Evolutionary conservation across 2,113 vertebrate species (phyloP).

Genomic region (Pelobates fuscus): DNA sequence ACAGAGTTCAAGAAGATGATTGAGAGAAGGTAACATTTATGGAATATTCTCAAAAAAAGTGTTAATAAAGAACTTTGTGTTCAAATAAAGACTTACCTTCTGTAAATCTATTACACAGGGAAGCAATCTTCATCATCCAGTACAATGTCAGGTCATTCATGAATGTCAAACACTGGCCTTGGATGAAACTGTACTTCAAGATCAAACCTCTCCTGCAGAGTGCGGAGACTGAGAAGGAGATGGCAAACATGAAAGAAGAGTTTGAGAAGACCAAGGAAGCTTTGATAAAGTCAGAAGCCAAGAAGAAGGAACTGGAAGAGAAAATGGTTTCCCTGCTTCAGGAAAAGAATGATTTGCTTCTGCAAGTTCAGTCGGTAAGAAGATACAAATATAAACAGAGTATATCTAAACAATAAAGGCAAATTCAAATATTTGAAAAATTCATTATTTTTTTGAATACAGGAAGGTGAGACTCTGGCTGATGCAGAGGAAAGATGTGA

Average conservation of each 20-base stretch:
- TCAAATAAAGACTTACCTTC: not conserved
- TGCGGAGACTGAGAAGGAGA: slow-evolving; percentile 84
- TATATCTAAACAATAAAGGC: too few species aligned
- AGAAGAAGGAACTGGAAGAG: slow-evolving; percentile 78
- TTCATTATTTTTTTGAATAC: not conserved
- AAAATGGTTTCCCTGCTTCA: slow-evolving; percentile 80
- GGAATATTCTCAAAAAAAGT: not conserved
- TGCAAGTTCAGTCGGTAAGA: slow-evolving; percentile 84
- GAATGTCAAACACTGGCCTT: slow-evolving; percentile 79
- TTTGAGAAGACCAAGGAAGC: slow-evolving; percentile 75
- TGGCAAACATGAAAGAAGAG: slow-evolving; percentile 80
- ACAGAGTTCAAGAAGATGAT: slow-evolving; percentile 79
- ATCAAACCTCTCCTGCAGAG: slow-evolving; percentile 84
- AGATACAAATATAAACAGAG: not conserved
- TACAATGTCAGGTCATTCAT: slow-evolving; percentile 82
- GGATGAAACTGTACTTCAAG: slow-evolving; percentile 79
- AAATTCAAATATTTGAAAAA: not conserved
- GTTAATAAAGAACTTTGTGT: too few species aligned
- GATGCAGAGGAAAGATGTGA: slow-evolving; percentile 81
- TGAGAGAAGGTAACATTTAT: slow-evolving; percentile 73
- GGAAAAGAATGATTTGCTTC: slow-evolving; percentile 83
- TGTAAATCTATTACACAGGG: slow-evolving; percentile 59
- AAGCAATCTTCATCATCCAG: slow-evolving; percentile 80
- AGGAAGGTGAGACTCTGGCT: slow-evolving; percentile 77
- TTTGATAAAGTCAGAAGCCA: slow-evolving; percentile 72